Conservation (phyloP, 1,140 invertebrate genomes). For the Drosophila kepulauana region DNA sequence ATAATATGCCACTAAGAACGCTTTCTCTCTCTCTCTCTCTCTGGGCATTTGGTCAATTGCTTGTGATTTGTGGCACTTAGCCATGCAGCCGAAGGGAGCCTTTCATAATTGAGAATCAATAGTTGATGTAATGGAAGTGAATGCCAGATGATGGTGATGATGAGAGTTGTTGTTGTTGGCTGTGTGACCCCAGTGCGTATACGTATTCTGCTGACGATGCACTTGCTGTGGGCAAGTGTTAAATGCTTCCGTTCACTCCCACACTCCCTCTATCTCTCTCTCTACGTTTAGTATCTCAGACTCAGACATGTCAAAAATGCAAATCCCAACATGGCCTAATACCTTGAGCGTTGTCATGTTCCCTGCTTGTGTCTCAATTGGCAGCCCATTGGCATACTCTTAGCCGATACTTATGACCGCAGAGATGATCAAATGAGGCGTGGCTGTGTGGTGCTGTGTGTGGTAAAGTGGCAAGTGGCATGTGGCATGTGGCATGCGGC, state of each 20-base stretch:
- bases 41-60: slow-evolving; percentile 53
- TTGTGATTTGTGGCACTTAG: slow-evolving; percentile 58
- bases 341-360: slow-evolving; percentile 50
- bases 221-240: slow-evolving; percentile 44
- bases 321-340: slow-evolving; percentile 74
- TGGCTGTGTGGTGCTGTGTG: not conserved
- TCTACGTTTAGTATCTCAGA: not conserved
- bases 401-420: slow-evolving; percentile 9
- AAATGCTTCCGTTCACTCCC: slow-evolving; percentile 20
- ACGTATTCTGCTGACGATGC: not conserved
- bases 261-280: not conserved
- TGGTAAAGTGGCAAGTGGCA: too few relatives aligned
- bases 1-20: slow-evolving; percentile 15
- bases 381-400: not conserved
- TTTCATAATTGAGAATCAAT: slow-evolving; percentile 58
- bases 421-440: slow-evolving; percentile 1
- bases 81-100: slow-evolving; percentile 6
- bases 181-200: not conserved
- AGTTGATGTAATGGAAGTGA: slow-evolving; percentile 50
- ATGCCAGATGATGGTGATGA: slow-evolving; percentile 26
- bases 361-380: slow-evolving; percentile 18
- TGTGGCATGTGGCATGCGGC: slow-evolving; percentile 11
- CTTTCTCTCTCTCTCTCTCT: slow-evolving; percentile 12
- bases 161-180: slow-evolving; percentile 20
- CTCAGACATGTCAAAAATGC: slow-evolving; percentile 66